Base-by-base conservation (phyloP, 2,797 vertebrate species). In the Triplophysa bombifrons region DNA sequence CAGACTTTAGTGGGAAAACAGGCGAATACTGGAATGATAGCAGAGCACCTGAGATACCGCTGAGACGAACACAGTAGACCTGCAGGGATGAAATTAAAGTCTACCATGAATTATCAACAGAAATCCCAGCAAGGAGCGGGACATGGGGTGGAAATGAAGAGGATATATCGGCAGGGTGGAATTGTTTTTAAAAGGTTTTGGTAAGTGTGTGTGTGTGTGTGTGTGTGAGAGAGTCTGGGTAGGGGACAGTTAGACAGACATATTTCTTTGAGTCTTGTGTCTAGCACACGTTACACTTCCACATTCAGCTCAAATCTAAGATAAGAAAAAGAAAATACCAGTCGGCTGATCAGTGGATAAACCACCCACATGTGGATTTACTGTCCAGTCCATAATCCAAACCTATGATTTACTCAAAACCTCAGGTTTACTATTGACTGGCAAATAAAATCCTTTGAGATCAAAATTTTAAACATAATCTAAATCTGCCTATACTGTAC, bases 11-110 rank as follows among this genome's bases (percentile, higher is more conserved):
- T 73, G 63, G 44, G 17, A 73, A 74, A 80, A 76, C 16, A 76
- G 60, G 56, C 38, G 22, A 38, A 64, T 16, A n/a, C 60, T 75
- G 67, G 67, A 22, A 81, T 34, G 30, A 65, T 25, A 48, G 16
- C 27, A 10, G 51, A 68, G 67, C 3, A 16, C 20, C 63, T 60
- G 53, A 61, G 25, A 13, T 66, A 50, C 73, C 19, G n/a, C 30
- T 72, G 70, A 77, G 77, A 60, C 53, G 64, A 70, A 71, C 81
- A 41, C 69, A 50, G 73, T 16, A 38, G 22, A 73, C 77, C 78
- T 44, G 76, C 72, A 56, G 81, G 25, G 81, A 60, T 48, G 53
- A 75, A 84, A 85, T 63, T 58, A 75, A 69, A 84, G 74, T 65
- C 61, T 75, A 50, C 19, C 44, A 68, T 19, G 68, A 67, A 79